Percentiles rank a stretch among this genome's conserved stretches.
These are phyloP conservation scores for Drosophila navojoa DNA, from an alignment of 1,140 invertebrate species.

Conservation along the genomic window DNA sequence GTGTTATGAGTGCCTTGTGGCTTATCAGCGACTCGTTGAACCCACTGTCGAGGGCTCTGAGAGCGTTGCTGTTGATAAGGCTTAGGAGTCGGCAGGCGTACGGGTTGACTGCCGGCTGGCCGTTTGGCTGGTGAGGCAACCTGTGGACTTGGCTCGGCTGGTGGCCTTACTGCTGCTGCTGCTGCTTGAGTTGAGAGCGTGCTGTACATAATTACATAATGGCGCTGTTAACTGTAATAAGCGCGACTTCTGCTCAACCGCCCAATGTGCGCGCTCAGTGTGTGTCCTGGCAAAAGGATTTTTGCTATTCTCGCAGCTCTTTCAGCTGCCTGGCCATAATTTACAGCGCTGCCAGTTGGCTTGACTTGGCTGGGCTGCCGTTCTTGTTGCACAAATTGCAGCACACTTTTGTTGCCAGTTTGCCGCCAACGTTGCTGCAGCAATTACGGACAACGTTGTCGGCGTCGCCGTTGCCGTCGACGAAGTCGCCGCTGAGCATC, in stretches of 20 bases:
- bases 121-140: slow-evolving; percentile 14
- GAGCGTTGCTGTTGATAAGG: slow-evolving; percentile 5
- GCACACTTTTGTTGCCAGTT: slow-evolving; percentile 61
- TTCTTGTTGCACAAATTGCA: slow-evolving; percentile 73
- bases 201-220: slow-evolving; percentile 79
- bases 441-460: slow-evolving; percentile 59
- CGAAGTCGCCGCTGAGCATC: slow-evolving; percentile 58
- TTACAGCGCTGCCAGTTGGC: slow-evolving; percentile 43
- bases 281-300: slow-evolving; percentile 79
- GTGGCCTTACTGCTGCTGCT: slow-evolving; percentile 18
- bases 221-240: slow-evolving; percentile 80
- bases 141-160: slow-evolving; percentile 61
- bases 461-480: slow-evolving; percentile 3
- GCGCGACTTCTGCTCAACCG: slow-evolving; percentile 70
- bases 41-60: neutral
- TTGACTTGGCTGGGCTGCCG: slow-evolving; percentile 17
- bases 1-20: slow-evolving; percentile 20
- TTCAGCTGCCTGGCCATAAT: slow-evolving; percentile 28
- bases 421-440: slow-evolving; percentile 51
- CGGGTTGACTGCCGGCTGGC: neutral
- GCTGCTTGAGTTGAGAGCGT: slow-evolving; percentile 40
- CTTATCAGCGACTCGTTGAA: slow-evolving; percentile 26
- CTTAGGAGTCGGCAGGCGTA: neutral
- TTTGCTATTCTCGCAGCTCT: slow-evolving; percentile 40
- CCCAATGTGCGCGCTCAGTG: slow-evolving; percentile 58